phyloP scores from a whole-genome alignment of 2,888 invertebrate genomes.

The Melolontha melolontha region DNA sequence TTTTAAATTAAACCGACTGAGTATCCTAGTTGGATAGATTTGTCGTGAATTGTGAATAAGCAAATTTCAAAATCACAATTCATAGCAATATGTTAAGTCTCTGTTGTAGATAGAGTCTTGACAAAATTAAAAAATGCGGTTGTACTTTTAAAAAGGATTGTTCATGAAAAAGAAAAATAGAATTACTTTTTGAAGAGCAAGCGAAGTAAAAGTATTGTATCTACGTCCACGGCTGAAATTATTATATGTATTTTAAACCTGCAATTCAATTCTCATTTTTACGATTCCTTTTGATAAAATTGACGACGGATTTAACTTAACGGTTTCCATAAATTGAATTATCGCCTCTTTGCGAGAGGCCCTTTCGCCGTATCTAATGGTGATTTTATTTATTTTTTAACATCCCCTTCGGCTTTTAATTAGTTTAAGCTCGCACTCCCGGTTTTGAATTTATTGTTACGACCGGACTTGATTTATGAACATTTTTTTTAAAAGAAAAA shows the following conservation, averaged over 20 bases:
- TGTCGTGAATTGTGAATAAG: no score
- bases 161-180: no score
- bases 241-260: no score
- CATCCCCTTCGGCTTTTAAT: slow-evolving; percentile 16
- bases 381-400: slow-evolving; percentile 8
- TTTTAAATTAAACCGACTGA: no score
- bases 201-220: background rate
- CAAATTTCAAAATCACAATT: no score
- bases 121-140: background rate
- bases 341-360: slow-evolving; percentile 5
- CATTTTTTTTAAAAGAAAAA: slow-evolving; percentile 21
- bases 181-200: no score
- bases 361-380: slow-evolving; percentile 11
- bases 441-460: slow-evolving; percentile 22
- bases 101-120: background rate
- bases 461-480: slow-evolving; percentile 14
- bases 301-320: slow-evolving; percentile 11
- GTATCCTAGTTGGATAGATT: no score
- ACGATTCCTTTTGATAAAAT: slow-evolving; percentile 10
- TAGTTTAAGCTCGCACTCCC: slow-evolving; percentile 15
- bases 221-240: background rate
- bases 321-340: slow-evolving; percentile 8
- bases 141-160: no score
- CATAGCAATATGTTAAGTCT: no score
- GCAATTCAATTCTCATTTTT: background rate